These are phyloP conservation scores for Acrossocheilus fasciatus DNA, from an alignment of 2,797 vertebrate species.

Conservation along the genomic window DNA sequence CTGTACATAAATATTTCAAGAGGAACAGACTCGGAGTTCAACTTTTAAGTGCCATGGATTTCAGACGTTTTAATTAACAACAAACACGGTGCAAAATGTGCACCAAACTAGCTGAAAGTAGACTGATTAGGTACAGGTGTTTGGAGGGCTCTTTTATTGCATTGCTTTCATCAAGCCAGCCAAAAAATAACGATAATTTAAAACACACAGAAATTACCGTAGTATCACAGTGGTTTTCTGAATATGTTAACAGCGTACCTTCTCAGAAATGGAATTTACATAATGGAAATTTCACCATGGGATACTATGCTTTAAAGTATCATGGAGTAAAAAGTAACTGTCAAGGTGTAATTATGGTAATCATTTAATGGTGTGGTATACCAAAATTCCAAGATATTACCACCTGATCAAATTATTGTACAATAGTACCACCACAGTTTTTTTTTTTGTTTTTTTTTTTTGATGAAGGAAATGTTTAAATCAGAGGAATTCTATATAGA, in stretches of 20 bases:
- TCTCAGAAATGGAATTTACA: neutral
- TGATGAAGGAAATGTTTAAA: neutral
- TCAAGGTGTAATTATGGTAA: neutral
- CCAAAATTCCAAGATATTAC: neutral
- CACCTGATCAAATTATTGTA: neutral
- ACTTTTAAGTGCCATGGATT: slow-evolving; percentile 11
- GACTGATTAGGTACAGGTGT: neutral
- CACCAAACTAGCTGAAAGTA: neutral
- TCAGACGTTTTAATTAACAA: slow-evolving; percentile 21
- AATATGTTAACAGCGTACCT: neutral
- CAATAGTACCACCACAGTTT: neutral
- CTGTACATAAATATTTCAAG: slow-evolving; percentile 21
- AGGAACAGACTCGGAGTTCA: slow-evolving; percentile 18
- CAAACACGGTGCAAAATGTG: neutral
- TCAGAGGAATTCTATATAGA: neutral
- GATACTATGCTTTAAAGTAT: neutral
- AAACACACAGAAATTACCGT: neutral
- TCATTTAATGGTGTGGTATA: neutral
- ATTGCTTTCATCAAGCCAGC: neutral
- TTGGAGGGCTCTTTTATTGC: neutral
- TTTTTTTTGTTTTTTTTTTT: neutral
- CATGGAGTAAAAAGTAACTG: neutral
- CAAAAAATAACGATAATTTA: neutral
- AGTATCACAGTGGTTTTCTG: neutral
- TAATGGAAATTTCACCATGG: too few relatives aligned